Evolutionary conservation across 1,140 invertebrate genomes (phyloP).

Genomic region (Neodiprion lecontei): DNA sequence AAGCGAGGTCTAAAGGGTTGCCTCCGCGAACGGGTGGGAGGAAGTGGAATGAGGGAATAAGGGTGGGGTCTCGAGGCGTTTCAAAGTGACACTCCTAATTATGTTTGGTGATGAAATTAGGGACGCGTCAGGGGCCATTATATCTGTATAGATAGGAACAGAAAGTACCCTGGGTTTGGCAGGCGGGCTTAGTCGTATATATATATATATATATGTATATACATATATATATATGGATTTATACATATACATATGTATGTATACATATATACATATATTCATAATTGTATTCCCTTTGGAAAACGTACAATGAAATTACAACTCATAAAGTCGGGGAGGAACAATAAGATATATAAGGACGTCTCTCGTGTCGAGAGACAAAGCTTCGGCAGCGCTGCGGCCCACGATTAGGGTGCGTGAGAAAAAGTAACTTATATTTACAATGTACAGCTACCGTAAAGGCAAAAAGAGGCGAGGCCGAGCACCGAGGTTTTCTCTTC

Average conservation of each 20-base stretch:
- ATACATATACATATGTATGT: too few species aligned
- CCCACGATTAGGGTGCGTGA: too few species aligned
- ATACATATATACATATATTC: background rate
- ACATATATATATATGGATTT: background rate
- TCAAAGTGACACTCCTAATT: constrained; percentile 16
- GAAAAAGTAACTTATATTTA: too few species aligned
- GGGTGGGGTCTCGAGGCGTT: background rate
- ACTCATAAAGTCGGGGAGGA: background rate
- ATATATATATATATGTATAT: too few species aligned
- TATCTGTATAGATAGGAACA: background rate
- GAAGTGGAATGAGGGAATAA: background rate
- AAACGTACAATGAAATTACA: constrained; percentile 13
- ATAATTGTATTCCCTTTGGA: constrained; percentile 9
- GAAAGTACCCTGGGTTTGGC: background rate
- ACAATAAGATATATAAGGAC: background rate
- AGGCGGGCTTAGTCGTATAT: background rate
- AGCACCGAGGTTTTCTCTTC: too few species aligned
- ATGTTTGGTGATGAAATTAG: constrained; percentile 15
- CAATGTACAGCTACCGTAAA: too few species aligned
- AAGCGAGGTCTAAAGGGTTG: background rate
- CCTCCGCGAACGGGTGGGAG: background rate
- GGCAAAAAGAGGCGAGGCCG: too few species aligned
- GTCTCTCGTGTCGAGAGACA: background rate
- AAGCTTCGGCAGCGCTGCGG: background rate
- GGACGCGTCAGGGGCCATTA: constrained; percentile 3